Evolutionary conservation across 1,140 invertebrate species (phyloP), one percentile per base, ranked within the genome.

Genomic region (Diplogasteroides magnus): DNA sequence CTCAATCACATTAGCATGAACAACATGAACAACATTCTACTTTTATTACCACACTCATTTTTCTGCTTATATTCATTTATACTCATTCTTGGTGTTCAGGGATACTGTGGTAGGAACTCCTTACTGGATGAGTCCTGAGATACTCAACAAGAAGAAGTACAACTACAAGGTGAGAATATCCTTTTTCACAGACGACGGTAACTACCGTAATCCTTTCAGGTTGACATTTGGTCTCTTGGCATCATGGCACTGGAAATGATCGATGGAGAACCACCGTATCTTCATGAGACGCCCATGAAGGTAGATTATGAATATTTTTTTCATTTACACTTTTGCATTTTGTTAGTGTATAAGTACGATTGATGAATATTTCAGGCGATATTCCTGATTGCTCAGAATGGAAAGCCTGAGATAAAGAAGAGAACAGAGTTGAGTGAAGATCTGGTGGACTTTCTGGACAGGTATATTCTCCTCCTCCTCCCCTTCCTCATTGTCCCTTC

Each of bases 61-160:
- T n/a, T n/a, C n/a, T n/a, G n/a, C n/a, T n/a, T n/a, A n/a, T n/a
- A n/a, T n/a, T n/a, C n/a, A n/a, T n/a, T n/a, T n/a, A n/a, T n/a
- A n/a, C n/a, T n/a, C n/a, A n/a, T n/a, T n/a, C n/a, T n/a, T n/a
- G n/a, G n/a, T n/a, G 31, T 64, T 13, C 28, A 64, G 69, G n/a
- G 73, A 73, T 37, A 81, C 81, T 27, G 78, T 82, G 19, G 1
- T 93, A 29, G 92, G 92, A 11, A 92, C 91, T 0, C 91, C 92
- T 0, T 90, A 89, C 76, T 74, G 73, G 73, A 74, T 74, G 73
- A 91, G 92, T 1, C 92, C 92, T 0, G 92, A 94, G 86, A 87
- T 91, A 72, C 76, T 82, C 13, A 81, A 82, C 57, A 83, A 83
- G 61, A 72, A 76, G 19, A 64, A 71, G 27, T 81, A 82, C 70